A percentile compares a stretch with the other conserved stretches of the same genome.
These are phyloP conservation scores for Pristis pectinata DNA, from an alignment of 2,797 vertebrate genomes.

Conservation along the genomic window DNA sequence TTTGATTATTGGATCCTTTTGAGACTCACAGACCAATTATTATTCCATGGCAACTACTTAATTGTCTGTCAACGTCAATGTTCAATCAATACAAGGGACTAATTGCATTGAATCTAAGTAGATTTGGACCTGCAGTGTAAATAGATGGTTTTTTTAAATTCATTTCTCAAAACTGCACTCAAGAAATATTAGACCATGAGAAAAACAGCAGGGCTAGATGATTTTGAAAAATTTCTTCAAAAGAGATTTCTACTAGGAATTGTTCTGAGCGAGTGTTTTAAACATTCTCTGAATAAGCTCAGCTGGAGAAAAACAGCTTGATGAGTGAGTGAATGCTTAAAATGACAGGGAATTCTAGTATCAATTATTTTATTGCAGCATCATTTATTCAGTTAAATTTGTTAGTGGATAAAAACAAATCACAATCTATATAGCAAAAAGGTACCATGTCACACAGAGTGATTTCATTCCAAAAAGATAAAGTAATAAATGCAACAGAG, in stretches of 20 bases:
- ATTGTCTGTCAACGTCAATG: neutral
- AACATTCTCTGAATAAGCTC: neutral
- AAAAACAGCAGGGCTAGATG: neutral
- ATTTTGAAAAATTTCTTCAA: neutral
- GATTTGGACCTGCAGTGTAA: too few species aligned
- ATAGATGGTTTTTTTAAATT: neutral
- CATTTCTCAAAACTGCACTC: neutral
- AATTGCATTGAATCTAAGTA: neutral
- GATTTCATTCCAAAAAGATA: neutral
- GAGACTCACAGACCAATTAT: neutral
- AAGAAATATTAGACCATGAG: neutral
- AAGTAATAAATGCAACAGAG: neutral
- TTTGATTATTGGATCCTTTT: neutral
- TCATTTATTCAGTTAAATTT: neutral
- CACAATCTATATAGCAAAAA: too few species aligned
- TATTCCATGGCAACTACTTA: neutral
- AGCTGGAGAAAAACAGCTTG: neutral
- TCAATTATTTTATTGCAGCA: neutral
- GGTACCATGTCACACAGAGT: neutral
- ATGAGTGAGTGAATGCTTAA: neutral
- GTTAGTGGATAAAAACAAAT: neutral
- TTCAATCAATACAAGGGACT: neutral
- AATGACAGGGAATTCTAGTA: neutral
- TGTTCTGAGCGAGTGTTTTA: neutral
- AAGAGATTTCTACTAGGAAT: neutral